Percentiles rank a stretch among this genome's conserved stretches.
Evolutionary conservation across 2,888 invertebrate genomes (phyloP).

Genomic region (Augochlorella aurata): DNA sequence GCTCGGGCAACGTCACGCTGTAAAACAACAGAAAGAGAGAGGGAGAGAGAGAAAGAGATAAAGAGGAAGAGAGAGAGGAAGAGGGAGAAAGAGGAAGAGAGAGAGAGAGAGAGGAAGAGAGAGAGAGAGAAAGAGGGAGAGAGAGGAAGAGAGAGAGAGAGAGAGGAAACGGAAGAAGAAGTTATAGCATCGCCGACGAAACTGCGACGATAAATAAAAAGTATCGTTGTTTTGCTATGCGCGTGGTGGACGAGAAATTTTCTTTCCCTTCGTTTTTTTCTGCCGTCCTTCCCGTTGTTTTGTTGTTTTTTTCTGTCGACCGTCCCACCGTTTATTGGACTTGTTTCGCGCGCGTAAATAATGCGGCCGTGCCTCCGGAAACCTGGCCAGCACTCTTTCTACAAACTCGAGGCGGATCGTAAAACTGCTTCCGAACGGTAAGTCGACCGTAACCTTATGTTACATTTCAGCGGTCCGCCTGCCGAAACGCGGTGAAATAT

Average conservation of each 20-base stretch:
- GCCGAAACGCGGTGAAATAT: constrained; percentile 30
- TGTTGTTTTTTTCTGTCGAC: constrained; percentile 19
- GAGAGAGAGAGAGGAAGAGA: not conserved
- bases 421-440: constrained; percentile 66
- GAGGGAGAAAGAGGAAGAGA: not conserved
- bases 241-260: constrained; percentile 53
- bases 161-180: constrained; percentile 1
- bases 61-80: not conserved
- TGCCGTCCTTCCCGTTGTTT: constrained; percentile 60
- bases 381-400: constrained; percentile 69
- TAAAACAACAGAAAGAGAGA: not conserved
- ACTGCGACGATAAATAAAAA: constrained; percentile 71
- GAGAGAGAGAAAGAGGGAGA: too few relatives aligned
- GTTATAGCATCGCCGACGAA: constrained; percentile 45
- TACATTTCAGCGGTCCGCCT: constrained; percentile 46
- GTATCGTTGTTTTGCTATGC: constrained; percentile 59
- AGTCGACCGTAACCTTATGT: constrained; percentile 69
- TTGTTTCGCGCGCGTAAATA: constrained; percentile 76
- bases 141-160: not conserved
- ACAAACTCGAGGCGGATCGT: constrained; percentile 67
- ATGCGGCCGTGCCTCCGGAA: constrained; percentile 69
- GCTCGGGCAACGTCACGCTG: not conserved
- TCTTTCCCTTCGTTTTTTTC: constrained; percentile 42
- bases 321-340: constrained; percentile 72
- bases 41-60: not conserved